Conservation (phyloP, 2,113 vertebrate genomes). For the Callipepla squamata region DNA sequence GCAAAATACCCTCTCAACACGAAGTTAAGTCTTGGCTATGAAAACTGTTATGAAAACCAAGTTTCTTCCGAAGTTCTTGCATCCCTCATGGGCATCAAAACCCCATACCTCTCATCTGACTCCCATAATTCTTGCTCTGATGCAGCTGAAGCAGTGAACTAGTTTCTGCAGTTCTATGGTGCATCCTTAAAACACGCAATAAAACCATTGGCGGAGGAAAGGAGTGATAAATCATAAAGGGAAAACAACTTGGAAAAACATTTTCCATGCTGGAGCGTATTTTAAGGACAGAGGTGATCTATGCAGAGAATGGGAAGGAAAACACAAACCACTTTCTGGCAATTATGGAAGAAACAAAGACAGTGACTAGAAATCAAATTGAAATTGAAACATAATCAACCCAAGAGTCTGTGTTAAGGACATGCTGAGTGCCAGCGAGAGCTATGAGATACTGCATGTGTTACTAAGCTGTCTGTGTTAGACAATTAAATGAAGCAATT, state of each 20-base stretch:
- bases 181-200: not conserved
- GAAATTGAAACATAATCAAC: not conserved
- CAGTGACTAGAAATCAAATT: not conserved
- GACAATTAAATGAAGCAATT: constrained; percentile 33
- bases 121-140: not conserved
- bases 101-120: not conserved
- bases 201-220: not conserved
- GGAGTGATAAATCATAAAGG: not conserved
- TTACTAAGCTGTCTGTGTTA: not conserved
- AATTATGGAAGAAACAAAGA: not conserved
- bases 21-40: not conserved
- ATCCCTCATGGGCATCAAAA: not conserved
- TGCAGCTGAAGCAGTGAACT: not conserved
- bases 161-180: not conserved
- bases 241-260: not conserved
- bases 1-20: not conserved
- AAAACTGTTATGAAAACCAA: not conserved
- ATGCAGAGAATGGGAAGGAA: not conserved
- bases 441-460: not conserved
- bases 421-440: not conserved
- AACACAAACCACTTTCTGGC: not conserved
- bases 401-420: not conserved
- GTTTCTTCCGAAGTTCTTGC: not conserved
- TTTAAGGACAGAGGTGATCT: not conserved
- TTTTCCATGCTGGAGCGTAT: not conserved